Conservation (phyloP, 1,140 invertebrate genomes). For the Lordiphosa collinella region DNA sequence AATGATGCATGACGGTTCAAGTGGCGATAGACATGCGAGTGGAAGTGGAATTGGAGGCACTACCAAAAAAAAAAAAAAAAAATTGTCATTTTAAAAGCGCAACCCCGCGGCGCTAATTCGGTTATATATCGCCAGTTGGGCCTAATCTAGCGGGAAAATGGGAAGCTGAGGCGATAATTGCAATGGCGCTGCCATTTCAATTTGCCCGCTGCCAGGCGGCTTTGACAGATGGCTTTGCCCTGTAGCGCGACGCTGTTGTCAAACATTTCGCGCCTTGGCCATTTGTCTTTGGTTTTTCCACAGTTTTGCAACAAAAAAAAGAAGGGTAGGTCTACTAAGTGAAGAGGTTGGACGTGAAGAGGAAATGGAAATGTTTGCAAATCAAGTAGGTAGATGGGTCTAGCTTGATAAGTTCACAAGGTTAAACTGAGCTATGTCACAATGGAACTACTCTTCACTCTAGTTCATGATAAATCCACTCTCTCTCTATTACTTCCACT, state of each 20-base stretch:
- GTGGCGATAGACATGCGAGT: background rate
- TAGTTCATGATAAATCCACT: no score
- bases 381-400: no score
- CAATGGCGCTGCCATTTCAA: conserved; percentile 69
- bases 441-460: no score
- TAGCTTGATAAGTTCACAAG: no score
- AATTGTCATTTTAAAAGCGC: conserved; percentile 42
- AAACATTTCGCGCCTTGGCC: conserved; percentile 71
- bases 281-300: conserved; percentile 50
- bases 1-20: conserved; percentile 60
- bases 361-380: no score
- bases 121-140: conserved; percentile 64
- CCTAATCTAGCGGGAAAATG: conserved; percentile 62
- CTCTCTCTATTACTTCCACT: no score
- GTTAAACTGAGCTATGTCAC: no score
- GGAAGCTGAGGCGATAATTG: conserved; percentile 54
- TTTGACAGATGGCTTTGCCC: conserved; percentile 56
- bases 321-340: background rate
- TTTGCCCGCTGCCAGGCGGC: conserved; percentile 45
- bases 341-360: no score
- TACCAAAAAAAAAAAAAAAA: conserved; percentile 5
- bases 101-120: conserved; percentile 62
- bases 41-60: no score
- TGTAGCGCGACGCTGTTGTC: conserved; percentile 40
- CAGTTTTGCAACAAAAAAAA: background rate